Conservation (phyloP, 2,113 vertebrate genomes). For the Gobius niger region DNA sequence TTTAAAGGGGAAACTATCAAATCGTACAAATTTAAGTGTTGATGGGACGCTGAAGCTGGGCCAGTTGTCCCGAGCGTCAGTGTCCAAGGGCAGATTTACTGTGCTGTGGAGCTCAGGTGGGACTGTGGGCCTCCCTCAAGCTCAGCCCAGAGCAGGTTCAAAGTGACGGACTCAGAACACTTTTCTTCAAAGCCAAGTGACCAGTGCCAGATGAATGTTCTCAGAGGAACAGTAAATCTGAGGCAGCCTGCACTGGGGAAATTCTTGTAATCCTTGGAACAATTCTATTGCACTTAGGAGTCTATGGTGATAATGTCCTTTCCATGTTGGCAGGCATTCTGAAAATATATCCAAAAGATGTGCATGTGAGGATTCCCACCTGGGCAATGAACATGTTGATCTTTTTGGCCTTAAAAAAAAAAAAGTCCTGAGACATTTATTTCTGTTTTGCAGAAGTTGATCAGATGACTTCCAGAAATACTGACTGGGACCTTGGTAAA, state of each 20-base stretch:
- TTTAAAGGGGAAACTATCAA: constrained; percentile 51
- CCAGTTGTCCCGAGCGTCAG: constrained; percentile 49
- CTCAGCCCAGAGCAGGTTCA: constrained; percentile 68
- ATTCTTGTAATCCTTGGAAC: constrained; percentile 63
- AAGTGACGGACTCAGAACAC: constrained; percentile 68
- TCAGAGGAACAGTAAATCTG: constrained; percentile 75
- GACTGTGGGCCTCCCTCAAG: constrained; percentile 60
- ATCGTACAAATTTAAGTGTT: constrained; percentile 51
- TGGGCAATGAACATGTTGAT: constrained; percentile 62
- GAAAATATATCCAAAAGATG: constrained; percentile 68
- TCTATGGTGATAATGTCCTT: constrained; percentile 68
- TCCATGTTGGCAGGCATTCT: constrained; percentile 64
- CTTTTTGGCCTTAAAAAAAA: constrained; percentile 67
- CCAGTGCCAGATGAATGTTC: constrained; percentile 75
- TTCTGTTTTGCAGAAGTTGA: constrained; percentile 50
- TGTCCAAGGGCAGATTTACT: constrained; percentile 72
- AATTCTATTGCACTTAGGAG: constrained; percentile 65
- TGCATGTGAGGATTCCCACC: constrained; percentile 60
- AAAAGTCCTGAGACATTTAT: constrained; percentile 61
- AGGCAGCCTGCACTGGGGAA: constrained; percentile 65
- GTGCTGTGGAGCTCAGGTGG: constrained; percentile 64
- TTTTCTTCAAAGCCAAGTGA: constrained; percentile 73
- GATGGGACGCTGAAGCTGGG: constrained; percentile 53
- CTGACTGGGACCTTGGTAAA: constrained; percentile 48
- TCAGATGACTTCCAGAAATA: constrained; percentile 50